Conservation (phyloP, 2,797 vertebrate species). For the Chromobotia macracanthus region DNA sequence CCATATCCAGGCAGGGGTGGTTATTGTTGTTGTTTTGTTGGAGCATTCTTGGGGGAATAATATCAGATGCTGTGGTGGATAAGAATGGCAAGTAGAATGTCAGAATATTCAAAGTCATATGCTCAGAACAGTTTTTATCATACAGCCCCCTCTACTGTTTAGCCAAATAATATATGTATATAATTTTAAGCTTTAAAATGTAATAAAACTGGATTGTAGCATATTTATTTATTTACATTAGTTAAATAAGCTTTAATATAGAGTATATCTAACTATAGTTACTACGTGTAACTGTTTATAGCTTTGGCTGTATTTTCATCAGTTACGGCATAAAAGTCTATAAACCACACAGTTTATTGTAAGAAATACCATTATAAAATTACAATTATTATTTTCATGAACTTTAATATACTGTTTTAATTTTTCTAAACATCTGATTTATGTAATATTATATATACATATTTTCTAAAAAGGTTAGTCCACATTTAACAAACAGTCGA, state of each 20-base stretch:
- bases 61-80: constrained; percentile 37
- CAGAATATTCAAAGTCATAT: background rate
- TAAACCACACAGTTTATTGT: no score
- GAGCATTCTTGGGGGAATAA: constrained; percentile 67
- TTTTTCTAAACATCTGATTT: no score
- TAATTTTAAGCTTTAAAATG: background rate
- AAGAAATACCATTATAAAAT: no score
- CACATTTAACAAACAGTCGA: background rate
- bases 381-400: no score
- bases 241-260: no score
- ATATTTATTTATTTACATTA: no score
- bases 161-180: background rate
- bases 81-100: constrained; percentile 22
- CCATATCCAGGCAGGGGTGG: constrained; percentile 75
- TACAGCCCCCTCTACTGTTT: background rate
- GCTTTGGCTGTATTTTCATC: no score
- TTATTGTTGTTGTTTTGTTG: constrained; percentile 86
- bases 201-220: background rate
- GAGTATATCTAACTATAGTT: no score
- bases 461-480: background rate
- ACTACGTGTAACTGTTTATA: no score
- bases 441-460: no score
- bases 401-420: no score
- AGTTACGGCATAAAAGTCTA: no score
- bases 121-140: background rate